phyloP scores from a whole-genome alignment of 2,113 vertebrate species.

The Hemiscyllium ocellatum region DNA sequence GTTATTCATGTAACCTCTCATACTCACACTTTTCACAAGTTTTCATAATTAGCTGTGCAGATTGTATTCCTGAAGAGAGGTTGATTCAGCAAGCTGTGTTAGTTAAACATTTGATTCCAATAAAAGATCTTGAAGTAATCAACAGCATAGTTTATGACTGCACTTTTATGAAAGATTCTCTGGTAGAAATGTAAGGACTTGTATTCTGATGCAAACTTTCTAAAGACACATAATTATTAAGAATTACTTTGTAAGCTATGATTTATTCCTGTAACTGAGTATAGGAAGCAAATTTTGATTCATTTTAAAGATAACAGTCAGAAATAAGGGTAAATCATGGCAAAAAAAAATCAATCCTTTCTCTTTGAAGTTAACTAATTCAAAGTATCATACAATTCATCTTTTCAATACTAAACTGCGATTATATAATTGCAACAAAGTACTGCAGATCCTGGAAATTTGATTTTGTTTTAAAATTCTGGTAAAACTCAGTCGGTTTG shows the following conservation, averaged over 20 bases:
- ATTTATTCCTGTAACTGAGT: not conserved
- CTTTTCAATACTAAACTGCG: not conserved
- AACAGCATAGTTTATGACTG: conserved; percentile 9
- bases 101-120: conserved; percentile 1
- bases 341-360: not conserved
- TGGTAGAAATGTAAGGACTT: not conserved
- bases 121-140: conserved; percentile 5
- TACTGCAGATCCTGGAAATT: too few relatives aligned
- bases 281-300: not conserved
- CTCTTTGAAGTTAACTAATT: not conserved
- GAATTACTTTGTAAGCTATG: not conserved
- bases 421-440: not conserved
- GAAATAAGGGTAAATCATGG: not conserved
- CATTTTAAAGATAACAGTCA: not conserved
- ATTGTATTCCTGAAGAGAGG: not conserved
- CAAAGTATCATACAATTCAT: not conserved
- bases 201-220: not conserved
- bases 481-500: too few relatives aligned
- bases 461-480: too few relatives aligned
- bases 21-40: not conserved
- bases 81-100: not conserved
- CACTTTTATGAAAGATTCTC: not conserved
- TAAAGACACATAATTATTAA: not conserved
- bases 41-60: conserved; percentile 1
- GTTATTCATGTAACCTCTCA: conserved; percentile 16